These are phyloP conservation scores for Lepus timidus DNA, from an alignment of 2,113 vertebrate genomes.

Conservation along the genomic window DNA sequence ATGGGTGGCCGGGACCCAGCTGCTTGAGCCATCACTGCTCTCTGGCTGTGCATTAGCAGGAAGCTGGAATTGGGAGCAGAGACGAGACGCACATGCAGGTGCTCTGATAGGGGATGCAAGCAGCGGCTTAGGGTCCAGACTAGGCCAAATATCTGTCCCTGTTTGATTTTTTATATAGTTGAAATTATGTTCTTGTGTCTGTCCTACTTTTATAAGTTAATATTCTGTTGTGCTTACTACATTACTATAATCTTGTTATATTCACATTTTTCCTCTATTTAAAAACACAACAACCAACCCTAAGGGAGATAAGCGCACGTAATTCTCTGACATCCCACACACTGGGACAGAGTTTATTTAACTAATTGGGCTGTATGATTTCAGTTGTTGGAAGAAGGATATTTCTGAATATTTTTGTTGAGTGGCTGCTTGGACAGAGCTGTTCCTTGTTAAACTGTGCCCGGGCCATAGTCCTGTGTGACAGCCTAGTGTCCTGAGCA, in stretches of 20 bases:
- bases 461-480: background rate
- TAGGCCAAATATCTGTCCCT: no score
- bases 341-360: background rate
- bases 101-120: no score
- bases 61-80: no score
- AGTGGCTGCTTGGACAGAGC: background rate
- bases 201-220: background rate
- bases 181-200: background rate
- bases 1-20: no score
- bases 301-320: background rate
- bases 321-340: background rate
- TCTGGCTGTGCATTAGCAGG: no score
- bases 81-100: no score
- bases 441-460: background rate
- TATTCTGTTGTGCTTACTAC: slow-evolving; percentile 3
- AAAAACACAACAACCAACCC: background rate
- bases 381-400: background rate
- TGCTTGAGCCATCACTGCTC: no score
- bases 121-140: no score
- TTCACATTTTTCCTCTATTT: background rate
- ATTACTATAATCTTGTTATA: background rate
- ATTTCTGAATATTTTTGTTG: background rate
- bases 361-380: background rate
- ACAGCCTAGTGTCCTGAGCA: background rate
- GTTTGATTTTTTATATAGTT: slow-evolving; percentile 21